Evolutionary conservation across 2,113 vertebrate species (phyloP).

Genomic region (human (Homo sapiens)): GRCh38 chr12:111571501-111572000

Average conservation of each 20-base stretch:
- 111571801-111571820: background rate
- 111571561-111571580: background rate
- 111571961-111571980: background rate
- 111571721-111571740: background rate
- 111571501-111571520: background rate
- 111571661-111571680: background rate
- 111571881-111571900: background rate
- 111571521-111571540: background rate
- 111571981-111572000: background rate
- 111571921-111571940: background rate
- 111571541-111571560: background rate
- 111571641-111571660: background rate
- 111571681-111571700: background rate
- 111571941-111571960: background rate
- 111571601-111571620: background rate
- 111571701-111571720: background rate
- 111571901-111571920: background rate
- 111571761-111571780: background rate
- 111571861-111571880: background rate
- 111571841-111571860: background rate
- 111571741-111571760: background rate
- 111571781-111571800: background rate
- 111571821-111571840: rapidly evolving
- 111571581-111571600: background rate
- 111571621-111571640: background rate